Base-by-base conservation (phyloP, 2,888 invertebrate genomes). In the Yponomeuta sedellus region DNA sequence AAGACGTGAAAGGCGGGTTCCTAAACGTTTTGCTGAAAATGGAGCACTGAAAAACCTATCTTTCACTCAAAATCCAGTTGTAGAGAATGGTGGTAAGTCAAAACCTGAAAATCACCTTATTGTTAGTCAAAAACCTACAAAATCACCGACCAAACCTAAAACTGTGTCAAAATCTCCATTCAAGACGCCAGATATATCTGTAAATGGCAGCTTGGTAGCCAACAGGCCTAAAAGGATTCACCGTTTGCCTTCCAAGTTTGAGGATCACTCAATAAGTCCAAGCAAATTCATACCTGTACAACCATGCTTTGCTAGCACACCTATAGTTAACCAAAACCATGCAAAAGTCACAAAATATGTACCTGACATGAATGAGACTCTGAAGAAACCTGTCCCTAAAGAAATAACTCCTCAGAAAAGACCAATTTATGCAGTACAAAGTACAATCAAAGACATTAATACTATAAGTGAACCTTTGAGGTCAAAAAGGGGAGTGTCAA, bases 231-330 rank as follows among this genome's bases (percentile, higher is more conserved):
- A 79, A 70, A 83, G 89, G 68, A 77, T 84, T 52, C 80, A 81
- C 66, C 75, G 82, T 12, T 71, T 90, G 39, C 90, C 90, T 66
- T 83, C 83, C 2, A 82, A 79, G 59, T 86, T 86, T 75, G 80
- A 84, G 57, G 83, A 88, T 20, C 82, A 87, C 71, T 82, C 80
- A 10, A 70, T 85, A 16, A 90, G 88, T 68, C 88, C 88, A 25
- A 78, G 71, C 66, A 86, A 86, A 66, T 82, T 76, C 69, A 73
- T 82, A 67, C 79, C 82, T 16, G 75, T 85, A n/a, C 77, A 81
- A 62, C 86, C 86, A 68, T 74, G 78, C 56, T 76, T 82, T 77
- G 81, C 88, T 1, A 88, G 88, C 69, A 89, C 88, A 28, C 88
- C 88, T 19, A 76, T 81, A 66, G 67, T n/a, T 64, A 56, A 56